Percentiles rank a stretch among this genome's conserved stretches.
Evolutionary conservation across 2,113 vertebrate genomes (phyloP).

Genomic region (Microcebus tavaratra): DNA sequence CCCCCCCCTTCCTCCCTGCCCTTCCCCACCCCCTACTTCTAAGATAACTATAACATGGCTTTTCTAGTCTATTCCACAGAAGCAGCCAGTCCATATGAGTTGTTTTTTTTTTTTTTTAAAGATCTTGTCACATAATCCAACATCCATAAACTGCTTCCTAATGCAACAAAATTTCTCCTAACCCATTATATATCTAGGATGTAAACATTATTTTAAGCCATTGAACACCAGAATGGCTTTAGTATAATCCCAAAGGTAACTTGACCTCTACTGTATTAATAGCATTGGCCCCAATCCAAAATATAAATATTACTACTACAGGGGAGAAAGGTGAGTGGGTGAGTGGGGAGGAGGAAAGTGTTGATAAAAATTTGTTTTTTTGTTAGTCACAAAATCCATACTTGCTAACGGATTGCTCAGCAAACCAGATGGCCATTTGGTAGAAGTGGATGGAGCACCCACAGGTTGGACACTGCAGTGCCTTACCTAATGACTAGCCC

Average conservation of each 20-base stretch:
- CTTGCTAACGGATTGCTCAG: not conserved
- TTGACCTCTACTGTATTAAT: not conserved
- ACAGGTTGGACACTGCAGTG: slow-evolving; percentile 73
- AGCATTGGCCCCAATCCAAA: not conserved
- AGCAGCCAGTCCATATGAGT: not conserved
- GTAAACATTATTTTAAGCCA: not conserved
- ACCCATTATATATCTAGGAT: not conserved
- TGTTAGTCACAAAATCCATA: slow-evolving; percentile 33
- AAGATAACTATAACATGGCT: not conserved
- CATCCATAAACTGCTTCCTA: slow-evolving; percentile 45
- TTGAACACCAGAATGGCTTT: not conserved
- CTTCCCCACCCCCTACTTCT: not conserved
- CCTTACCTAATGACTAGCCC: slow-evolving; percentile 86
- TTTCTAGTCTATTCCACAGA: slow-evolving; percentile 7
- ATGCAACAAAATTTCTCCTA: not conserved
- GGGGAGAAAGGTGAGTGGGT: not conserved
- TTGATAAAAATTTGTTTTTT: not conserved
- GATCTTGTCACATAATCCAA: slow-evolving; percentile 22
- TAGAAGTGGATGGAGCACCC: slow-evolving; percentile 71
- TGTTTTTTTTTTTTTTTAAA: not conserved
- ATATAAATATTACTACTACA: not conserved
- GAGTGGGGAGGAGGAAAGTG: not conserved
- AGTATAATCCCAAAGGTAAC: not conserved
- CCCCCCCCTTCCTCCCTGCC: not conserved
- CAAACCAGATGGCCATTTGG: slow-evolving; percentile 69